Conservation (phyloP, 2,797 vertebrate genomes). For the Sebastes oblongus region DNA sequence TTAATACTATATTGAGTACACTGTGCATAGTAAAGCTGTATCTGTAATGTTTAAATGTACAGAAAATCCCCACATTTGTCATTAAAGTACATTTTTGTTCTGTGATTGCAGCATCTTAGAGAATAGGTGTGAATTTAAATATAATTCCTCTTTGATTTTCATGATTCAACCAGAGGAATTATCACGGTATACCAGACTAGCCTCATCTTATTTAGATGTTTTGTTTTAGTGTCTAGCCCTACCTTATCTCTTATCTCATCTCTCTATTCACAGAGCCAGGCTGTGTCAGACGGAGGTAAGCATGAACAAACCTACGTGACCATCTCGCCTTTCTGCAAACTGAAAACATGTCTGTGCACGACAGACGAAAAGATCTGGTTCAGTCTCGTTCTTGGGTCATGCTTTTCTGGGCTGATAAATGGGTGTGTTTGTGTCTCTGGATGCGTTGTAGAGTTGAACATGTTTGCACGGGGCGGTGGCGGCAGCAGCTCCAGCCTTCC, state of each 20-base stretch:
- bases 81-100: neutral
- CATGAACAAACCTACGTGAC: slow-evolving; percentile 5
- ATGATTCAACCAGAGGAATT: neutral
- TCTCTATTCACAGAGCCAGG: slow-evolving; percentile 86
- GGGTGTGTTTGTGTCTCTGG: slow-evolving; percentile 53
- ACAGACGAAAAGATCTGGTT: slow-evolving; percentile 39
- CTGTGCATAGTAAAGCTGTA: neutral
- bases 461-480: slow-evolving; percentile 80
- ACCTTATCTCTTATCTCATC: slow-evolving; percentile 36
- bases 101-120: neutral
- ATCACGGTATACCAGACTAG: neutral
- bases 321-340: slow-evolving; percentile 8
- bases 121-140: neutral
- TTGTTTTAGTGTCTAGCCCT: neutral
- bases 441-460: slow-evolving; percentile 87
- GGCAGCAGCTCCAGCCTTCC: slow-evolving; percentile 90
- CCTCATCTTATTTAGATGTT: neutral
- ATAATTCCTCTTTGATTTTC: neutral
- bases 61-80: neutral
- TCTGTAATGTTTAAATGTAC: neutral
- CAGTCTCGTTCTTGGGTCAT: slow-evolving; percentile 17
- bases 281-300: slow-evolving; percentile 97
- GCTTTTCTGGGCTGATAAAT: slow-evolving; percentile 34
- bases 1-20: neutral
- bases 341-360: slow-evolving; percentile 60